Evolutionary conservation across 2,797 vertebrate species (phyloP), one percentile per base, ranked within the genome.

Genomic region (Cossypha caffra): DNA sequence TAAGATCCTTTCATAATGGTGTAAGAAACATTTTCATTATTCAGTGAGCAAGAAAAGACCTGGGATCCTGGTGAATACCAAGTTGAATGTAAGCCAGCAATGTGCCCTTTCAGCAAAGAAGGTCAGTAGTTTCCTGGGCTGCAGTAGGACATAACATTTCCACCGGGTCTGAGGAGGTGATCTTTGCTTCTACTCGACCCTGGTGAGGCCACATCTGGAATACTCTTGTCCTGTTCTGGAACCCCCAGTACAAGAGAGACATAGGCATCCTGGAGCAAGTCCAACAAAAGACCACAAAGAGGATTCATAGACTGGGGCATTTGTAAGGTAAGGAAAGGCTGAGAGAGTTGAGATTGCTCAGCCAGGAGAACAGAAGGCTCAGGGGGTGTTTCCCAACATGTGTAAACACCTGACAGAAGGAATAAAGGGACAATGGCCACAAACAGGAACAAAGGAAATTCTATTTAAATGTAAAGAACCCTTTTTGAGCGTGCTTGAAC

Each of bases 61-160:
- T 18, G 19, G 6, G 20, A 19, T 77, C 33, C 76, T 40, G 31
- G n/a, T 24, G 31, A 71, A 64, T 14, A 64, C n/a, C 38, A 64
- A 54, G 37, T 1, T 47, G 43, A 89, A 58, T 11, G 3, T 16
- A 66, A 83, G 38, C 11, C 24, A 86, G 38, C 21, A 71, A 35
- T 3, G 11, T 50, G 43, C 10, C 51, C 23, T 54, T 82, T 52
- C 26, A 64, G 33, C 31, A 62, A 78, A 79, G 58, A 45, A 17
- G 35, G 57, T 26, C n/a, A 80, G 37, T 5, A 59, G 35, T 23
- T n/a, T 71, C 16, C 42, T 21, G 47, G 58, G 37, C 52, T 73
- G 48, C 55, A 59, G 37, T 1, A 58, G 25, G 28, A 25, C 16
- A 62, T 0, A 58, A 10, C 0, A 0, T 7, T 87, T 26, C 55